A percentile compares a stretch with the other conserved stretches of the same genome.
These are phyloP conservation scores for Euplagia quadripunctaria DNA, from an alignment of 2,888 invertebrate genomes.

Conservation along the genomic window DNA sequence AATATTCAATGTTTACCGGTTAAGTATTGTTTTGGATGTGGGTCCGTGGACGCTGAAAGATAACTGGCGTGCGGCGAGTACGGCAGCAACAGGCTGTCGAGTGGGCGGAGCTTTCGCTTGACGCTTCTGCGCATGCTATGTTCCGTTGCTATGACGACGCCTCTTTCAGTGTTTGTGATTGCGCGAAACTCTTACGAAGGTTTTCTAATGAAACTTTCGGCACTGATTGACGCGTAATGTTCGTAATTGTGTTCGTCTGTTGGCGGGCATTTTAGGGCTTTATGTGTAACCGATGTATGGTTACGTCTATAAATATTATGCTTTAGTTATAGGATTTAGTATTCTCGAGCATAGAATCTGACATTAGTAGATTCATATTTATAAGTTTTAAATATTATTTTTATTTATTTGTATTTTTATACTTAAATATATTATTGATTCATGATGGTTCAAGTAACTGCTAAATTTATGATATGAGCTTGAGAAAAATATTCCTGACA, in stretches of 20 bases:
- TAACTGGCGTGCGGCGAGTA: conserved; percentile 76
- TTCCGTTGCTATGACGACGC: conserved; percentile 82
- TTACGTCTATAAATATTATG: conserved; percentile 35
- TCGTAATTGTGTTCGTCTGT: conserved; percentile 62
- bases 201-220: conserved; percentile 68
- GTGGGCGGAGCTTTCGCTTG: conserved; percentile 71
- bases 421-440: too few relatives aligned
- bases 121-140: conserved; percentile 76
- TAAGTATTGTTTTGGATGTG: conserved; percentile 64
- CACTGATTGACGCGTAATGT: conserved; percentile 71
- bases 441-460: too few relatives aligned
- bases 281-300: conserved; percentile 37
- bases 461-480: too few relatives aligned
- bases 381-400: too few relatives aligned
- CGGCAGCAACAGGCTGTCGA: conserved; percentile 83
- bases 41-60: conserved; percentile 59
- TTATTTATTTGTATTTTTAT: too few relatives aligned
- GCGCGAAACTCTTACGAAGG: conserved; percentile 60
- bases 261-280: conserved; percentile 50
- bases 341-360: conserved; percentile 16
- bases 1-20: conserved; percentile 41
- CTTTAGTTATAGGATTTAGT: conserved; percentile 20
- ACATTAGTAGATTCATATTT: background rate
- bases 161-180: conserved; percentile 82
- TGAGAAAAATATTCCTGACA: too few relatives aligned